These are phyloP conservation scores for Meandrina meandrites DNA, from an alignment of 92 coral and sea anemone genomes.

Conservation along the genomic window DNA sequence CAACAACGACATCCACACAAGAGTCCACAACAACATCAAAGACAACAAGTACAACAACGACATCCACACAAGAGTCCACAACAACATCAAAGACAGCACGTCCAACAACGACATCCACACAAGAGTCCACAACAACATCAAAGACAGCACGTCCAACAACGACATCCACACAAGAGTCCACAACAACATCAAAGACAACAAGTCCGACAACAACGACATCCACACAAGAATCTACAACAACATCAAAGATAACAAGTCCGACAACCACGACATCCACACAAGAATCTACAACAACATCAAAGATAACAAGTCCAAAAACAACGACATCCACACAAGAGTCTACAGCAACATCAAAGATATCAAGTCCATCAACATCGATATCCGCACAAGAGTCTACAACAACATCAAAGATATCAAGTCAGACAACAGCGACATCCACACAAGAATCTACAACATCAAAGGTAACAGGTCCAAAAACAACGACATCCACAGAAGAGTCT, in stretches of 20 bases:
- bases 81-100: neutral
- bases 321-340: too few relatives aligned
- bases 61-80: neutral
- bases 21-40: neutral
- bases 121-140: neutral
- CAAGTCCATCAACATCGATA: slow-evolving; percentile 3
- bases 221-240: neutral
- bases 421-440: neutral
- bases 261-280: neutral
- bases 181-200: neutral
- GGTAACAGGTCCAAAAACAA: neutral
- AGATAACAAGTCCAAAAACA: neutral
- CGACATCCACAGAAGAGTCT: neutral
- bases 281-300: neutral
- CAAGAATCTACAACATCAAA: neutral
- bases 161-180: neutral
- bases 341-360: neutral
- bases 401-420: neutral
- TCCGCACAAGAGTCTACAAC: neutral
- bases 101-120: neutral
- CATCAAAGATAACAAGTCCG: slow-evolving; percentile 1
- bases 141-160: neutral
- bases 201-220: neutral
- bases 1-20: neutral
- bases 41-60: neutral